Base-by-base conservation (phyloP, 2,888 invertebrate genomes). In the Balanococcus diminutus region DNA sequence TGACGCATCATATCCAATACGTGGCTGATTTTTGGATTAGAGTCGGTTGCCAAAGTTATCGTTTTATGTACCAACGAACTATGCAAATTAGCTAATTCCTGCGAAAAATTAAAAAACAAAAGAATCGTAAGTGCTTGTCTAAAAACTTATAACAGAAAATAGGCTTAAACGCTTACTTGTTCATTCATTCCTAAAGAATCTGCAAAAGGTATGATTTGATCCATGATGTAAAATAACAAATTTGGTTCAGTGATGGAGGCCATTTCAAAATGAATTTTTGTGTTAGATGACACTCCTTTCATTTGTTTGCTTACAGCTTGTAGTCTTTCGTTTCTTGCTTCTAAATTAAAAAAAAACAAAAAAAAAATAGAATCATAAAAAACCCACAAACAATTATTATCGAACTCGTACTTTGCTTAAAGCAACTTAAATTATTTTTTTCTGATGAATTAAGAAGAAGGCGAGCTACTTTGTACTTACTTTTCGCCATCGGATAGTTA, bases 101-200 rank as follows among this genome's bases (percentile, higher is more conserved):
- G 82, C 82, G 86, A 86, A 79, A 81, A 84, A 79, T 72, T 25
- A 31, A 87, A n/a, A n/a, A n/a, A 84, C 28, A 19, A 39, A n/a
- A 19, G 4, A 84, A 36, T 42, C 28, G 46, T 46, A 16, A n/a
- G 46, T n/a, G 16, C 5, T 46, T 3, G n/a, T n/a, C n/a, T n/a
- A n/a, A n/a, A 46, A 46, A n/a, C 3, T 11, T 36, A 14, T 36
- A 5, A 36, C 19, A 22, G 25, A 16, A 14, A 67, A 31, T 46
- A 6, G 51, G 51, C 42, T 9, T 36, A 79, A 36, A 72, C 2
- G 39, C 86, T 85, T 84, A 89, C 89, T 90, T 96, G 96, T 89
- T 96, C 96, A 89, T 96, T 96, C 95, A 96, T 96, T 2, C 96
- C 96, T 3, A 96, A 91, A 0, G 96, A 96, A 89, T 96, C 95